Conservation (phyloP, 1,140 invertebrate genomes). For the Tetramorium alpestre region DNA sequence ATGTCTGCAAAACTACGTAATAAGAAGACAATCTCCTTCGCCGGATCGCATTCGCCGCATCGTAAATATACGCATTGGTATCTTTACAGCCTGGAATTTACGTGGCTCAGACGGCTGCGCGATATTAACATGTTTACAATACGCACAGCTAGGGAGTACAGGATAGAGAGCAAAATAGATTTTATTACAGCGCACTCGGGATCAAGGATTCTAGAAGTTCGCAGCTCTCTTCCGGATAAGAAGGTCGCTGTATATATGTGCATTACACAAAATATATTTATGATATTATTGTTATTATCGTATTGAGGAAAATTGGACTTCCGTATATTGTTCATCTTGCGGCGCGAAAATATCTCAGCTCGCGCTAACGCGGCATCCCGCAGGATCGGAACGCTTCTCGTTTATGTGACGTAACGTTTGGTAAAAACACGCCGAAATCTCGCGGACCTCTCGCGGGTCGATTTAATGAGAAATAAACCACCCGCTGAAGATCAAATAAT, state of each 20-base stretch:
- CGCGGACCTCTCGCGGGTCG: not conserved
- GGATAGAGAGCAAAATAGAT: constrained; percentile 41
- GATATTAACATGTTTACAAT: constrained; percentile 38
- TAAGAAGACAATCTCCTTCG: constrained; percentile 23
- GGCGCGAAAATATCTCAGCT: constrained; percentile 7
- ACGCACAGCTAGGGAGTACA: not conserved
- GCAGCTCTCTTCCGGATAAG: not conserved
- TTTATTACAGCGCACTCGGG: not conserved
- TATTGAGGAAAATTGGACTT: not conserved
- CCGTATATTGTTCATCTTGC: not conserved
- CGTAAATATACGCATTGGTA: constrained; percentile 15
- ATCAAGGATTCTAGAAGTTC: not conserved
- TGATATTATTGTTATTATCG: constrained; percentile 15
- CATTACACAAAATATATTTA: constrained; percentile 9
- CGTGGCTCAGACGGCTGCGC: not conserved
- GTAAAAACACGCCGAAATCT: constrained; percentile 35
- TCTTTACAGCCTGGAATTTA: constrained; percentile 40
- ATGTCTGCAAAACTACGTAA: not conserved
- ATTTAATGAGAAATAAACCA: not conserved
- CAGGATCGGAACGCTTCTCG: constrained; percentile 14
- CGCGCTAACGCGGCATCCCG: not conserved
- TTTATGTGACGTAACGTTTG: not conserved
- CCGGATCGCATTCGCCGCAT: not conserved
- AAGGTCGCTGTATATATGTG: too few relatives aligned
- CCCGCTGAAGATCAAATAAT: not conserved